phyloP scores from a whole-genome alignment of 2,888 invertebrate species.

The Keiferia lycopersicella region DNA sequence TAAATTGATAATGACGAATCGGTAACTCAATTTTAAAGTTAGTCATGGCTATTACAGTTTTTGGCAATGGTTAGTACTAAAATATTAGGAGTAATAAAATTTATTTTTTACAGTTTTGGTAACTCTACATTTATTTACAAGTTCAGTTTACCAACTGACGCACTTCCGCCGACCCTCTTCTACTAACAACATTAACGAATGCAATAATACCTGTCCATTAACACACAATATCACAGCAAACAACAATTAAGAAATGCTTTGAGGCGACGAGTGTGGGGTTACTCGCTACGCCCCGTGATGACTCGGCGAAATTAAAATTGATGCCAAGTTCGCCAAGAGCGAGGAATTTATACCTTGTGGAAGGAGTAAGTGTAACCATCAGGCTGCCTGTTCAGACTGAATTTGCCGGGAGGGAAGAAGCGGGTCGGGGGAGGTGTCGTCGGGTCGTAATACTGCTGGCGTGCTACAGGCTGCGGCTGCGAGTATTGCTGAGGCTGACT shows the following conservation, averaged over 20 bases:
- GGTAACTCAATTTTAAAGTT: background rate
- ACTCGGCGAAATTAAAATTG: slow-evolving; percentile 73
- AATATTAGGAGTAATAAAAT: slow-evolving; percentile 24
- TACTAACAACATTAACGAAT: slow-evolving; percentile 62
- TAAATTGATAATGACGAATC: slow-evolving; percentile 11
- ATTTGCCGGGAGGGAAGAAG: slow-evolving; percentile 92
- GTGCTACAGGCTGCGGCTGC: slow-evolving; percentile 48
- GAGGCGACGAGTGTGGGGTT: slow-evolving; percentile 55
- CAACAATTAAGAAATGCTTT: slow-evolving; percentile 78
- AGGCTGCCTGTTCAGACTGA: slow-evolving; percentile 91
- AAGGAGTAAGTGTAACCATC: slow-evolving; percentile 94
- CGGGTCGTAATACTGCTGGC: slow-evolving; percentile 78
- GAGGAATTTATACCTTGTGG: slow-evolving; percentile 82
- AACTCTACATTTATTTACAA: slow-evolving; percentile 75
- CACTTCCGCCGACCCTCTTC: slow-evolving; percentile 49
- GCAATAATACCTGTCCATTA: slow-evolving; percentile 72
- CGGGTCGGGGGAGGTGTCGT: slow-evolving; percentile 86
- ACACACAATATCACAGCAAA: slow-evolving; percentile 80
- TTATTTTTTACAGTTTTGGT: slow-evolving; percentile 30
- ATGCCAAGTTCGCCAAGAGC: slow-evolving; percentile 61
- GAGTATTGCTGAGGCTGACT: slow-evolving; percentile 48
- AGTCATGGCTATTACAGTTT: background rate
- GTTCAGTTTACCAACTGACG: slow-evolving; percentile 58
- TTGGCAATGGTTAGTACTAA: no score
- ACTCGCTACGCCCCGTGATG: slow-evolving; percentile 56